Evolutionary conservation across 30 jellyfish, hydroid and myxozoan genomes (phyloP), one percentile per base, ranked within the genome.

Genomic region (Aurelia sp.): DNA sequence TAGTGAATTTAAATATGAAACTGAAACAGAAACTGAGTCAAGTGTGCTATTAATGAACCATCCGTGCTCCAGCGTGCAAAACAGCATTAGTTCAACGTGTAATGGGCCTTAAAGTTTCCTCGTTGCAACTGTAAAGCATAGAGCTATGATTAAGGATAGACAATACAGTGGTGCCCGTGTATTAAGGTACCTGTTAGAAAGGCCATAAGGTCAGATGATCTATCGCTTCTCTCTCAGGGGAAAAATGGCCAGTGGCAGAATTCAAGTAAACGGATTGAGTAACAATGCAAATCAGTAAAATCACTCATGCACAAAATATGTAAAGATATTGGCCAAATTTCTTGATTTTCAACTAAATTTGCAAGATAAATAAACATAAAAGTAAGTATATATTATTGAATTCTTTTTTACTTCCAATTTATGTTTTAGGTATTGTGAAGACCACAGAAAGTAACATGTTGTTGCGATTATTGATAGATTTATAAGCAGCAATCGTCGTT

Each of bases 231-330:
- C 74, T 58, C n/a, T n/a, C 50, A 40, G 82, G 37, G 64, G 47
- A 67, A 73, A 31, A n/a, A 73, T 19, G 87, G 87, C 82, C 93
- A 70, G 93, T 84, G 93, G 93, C 93, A 84, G 87, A 61, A 84
- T 84, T 78, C 89, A 78, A 71, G 76, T 30, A 62, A 74, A 23
- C 76, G 31, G 17, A 62, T 35, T 57, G 67, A 64, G 61, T 71
- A 62, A n/a, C 66, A 84, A 18, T 64, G 60, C 27, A 73, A 73
- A 13, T 22, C 71, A 11, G 41, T 20, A 47, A 10, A 20, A 40
- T 60, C 78, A 60, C 87, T 73, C 93, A 84, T 71, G 87, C 93
- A 65, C 67, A 58, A 73, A 84, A 47, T 59, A 70, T 71, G 82
- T 59, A 27, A 59, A 66, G 64, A 35, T 41, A 23, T 47, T 59